phyloP scores from a whole-genome alignment of 2,888 invertebrate genomes.

The Suillia variegata region DNA sequence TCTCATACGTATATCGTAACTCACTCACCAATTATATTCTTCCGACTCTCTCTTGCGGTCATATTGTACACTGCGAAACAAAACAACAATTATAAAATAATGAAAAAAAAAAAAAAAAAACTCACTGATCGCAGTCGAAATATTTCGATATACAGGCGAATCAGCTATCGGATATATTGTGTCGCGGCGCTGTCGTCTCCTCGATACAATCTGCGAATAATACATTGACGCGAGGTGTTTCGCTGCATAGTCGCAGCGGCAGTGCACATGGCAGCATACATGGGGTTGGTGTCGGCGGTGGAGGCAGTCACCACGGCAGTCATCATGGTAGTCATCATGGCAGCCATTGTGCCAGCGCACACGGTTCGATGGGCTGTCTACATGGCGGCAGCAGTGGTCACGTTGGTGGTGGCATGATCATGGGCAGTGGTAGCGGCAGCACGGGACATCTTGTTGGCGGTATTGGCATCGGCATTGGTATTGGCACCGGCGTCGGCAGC shows the following conservation, averaged over 20 bases:
- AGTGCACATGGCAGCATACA: constrained; percentile 52
- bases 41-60: no score
- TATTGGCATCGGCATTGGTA: constrained; percentile 45
- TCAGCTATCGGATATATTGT: constrained; percentile 62
- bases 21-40: constrained; percentile 3
- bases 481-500: constrained; percentile 37
- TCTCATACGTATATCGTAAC: background rate
- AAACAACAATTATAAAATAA: no score
- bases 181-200: constrained; percentile 61
- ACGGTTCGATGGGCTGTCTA: constrained; percentile 52
- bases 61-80: no score
- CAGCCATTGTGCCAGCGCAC: constrained; percentile 44
- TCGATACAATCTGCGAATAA: constrained; percentile 62
- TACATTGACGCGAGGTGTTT: constrained; percentile 60
- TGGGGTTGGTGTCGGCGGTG: no score
- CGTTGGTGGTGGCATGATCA: constrained; percentile 17
- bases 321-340: constrained; percentile 50
- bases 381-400: constrained; percentile 43
- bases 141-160: constrained; percentile 62
- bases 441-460: constrained; percentile 30
- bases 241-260: constrained; percentile 57
- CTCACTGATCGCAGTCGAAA: constrained; percentile 49
- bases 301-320: constrained; percentile 50
- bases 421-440: constrained; percentile 36
- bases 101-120: no score